These are phyloP conservation scores for Eumaeus atala DNA, from an alignment of 1,140 invertebrate genomes.

Conservation along the genomic window DNA sequence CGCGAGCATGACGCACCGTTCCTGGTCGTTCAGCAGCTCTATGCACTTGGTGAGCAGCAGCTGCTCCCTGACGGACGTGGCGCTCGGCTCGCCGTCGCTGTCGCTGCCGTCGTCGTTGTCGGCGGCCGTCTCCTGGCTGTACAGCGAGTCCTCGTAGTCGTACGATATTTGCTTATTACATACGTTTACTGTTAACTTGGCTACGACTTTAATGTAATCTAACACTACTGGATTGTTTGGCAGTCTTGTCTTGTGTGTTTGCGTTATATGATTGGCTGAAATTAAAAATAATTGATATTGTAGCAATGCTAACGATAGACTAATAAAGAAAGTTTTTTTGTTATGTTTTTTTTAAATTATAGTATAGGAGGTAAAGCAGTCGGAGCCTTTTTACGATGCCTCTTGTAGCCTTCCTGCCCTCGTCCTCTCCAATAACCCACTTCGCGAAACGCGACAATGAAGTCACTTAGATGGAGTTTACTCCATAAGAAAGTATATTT, in stretches of 20 bases:
- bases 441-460: no score
- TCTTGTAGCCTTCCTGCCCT: no score
- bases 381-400: no score
- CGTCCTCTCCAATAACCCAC: no score
- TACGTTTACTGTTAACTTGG: constrained; percentile 61
- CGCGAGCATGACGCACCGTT: constrained; percentile 75
- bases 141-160: constrained; percentile 57
- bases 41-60: constrained; percentile 54
- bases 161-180: constrained; percentile 65
- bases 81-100: constrained; percentile 63
- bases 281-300: constrained; percentile 17
- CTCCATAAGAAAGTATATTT: no score
- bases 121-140: constrained; percentile 65
- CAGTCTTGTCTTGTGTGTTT: constrained; percentile 49
- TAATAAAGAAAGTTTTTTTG: no score
- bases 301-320: neutral
- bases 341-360: no score
- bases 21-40: constrained; percentile 79
- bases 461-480: no score
- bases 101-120: constrained; percentile 71
- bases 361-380: no score
- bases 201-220: constrained; percentile 63
- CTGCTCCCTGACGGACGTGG: constrained; percentile 54
- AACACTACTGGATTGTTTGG: constrained; percentile 50
- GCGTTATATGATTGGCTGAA: constrained; percentile 46